These are phyloP conservation scores for Pseudolaguvia tuberculata DNA, from an alignment of 2,113 vertebrate genomes.

Conservation along the genomic window DNA sequence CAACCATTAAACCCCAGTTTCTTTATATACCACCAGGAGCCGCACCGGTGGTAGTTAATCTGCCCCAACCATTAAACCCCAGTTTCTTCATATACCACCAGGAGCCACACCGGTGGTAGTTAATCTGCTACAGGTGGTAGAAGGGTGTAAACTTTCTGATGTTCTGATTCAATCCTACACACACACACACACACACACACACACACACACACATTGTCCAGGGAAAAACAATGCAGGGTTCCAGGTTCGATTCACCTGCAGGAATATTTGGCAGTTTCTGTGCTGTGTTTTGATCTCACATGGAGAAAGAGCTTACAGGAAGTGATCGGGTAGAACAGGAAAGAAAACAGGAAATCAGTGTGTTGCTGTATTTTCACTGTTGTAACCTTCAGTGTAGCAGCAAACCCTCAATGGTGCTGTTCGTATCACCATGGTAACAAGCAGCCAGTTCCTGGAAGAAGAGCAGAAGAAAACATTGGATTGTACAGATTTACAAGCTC, in stretches of 20 bases:
- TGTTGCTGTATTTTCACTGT: constrained; percentile 31
- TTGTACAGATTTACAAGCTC: background rate
- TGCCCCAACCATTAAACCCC: background rate
- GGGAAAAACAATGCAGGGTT: too few relatives aligned
- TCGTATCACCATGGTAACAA: constrained; percentile 43
- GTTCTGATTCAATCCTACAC: too few relatives aligned
- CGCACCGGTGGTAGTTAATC: too few relatives aligned
- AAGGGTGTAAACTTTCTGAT: background rate
- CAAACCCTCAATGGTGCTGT: constrained; percentile 37
- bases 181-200: too few relatives aligned
- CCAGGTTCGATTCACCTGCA: too few relatives aligned
- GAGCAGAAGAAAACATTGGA: too few relatives aligned
- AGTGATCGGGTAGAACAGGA: constrained; percentile 48
- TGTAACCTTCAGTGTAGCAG: constrained; percentile 40
- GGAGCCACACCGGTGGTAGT: background rate
- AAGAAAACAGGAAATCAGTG: constrained; percentile 57
- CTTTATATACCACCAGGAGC: too few relatives aligned
- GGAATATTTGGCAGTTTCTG: too few relatives aligned
- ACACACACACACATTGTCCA: too few relatives aligned
- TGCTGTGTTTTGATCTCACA: constrained; percentile 31
- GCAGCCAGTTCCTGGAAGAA: constrained; percentile 9
- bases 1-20: background rate
- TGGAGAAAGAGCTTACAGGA: constrained; percentile 46
- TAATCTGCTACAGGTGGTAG: background rate
- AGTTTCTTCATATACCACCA: background rate